These are phyloP conservation scores for Myopa testacea DNA, from an alignment of 2,888 invertebrate species.

Conservation along the genomic window DNA sequence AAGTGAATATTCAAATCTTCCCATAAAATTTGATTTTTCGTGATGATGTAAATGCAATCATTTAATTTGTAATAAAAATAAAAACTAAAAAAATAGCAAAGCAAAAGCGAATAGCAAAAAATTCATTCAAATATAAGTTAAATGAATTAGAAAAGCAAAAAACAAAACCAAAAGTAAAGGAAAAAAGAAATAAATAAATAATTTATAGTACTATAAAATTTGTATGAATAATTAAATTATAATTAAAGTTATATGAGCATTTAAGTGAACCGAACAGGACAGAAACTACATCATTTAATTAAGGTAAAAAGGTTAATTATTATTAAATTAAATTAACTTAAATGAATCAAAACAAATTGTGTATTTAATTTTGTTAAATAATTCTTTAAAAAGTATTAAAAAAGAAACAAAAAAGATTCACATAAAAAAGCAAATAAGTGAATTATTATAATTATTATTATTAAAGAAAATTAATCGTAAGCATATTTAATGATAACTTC, in stretches of 20 bases:
- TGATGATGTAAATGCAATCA: conserved; percentile 39
- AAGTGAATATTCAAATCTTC: conserved; percentile 24
- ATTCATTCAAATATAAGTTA: conserved; percentile 31
- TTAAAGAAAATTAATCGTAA: conserved; percentile 26
- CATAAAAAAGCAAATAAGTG: conserved; percentile 21
- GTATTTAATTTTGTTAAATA: conserved; percentile 29
- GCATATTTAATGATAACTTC: conserved; percentile 25
- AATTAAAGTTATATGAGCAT: conserved; percentile 6
- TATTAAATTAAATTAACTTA: conserved; percentile 26
- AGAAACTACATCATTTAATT: conserved; percentile 18
- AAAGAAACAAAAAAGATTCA: conserved; percentile 9
- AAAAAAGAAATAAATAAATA: conserved; percentile 28
- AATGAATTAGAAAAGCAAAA: conserved; percentile 13
- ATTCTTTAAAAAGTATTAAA: conserved; percentile 12
- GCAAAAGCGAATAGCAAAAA: conserved; percentile 22
- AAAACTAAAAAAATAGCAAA: conserved; percentile 24
- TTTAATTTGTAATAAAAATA: conserved; percentile 21
- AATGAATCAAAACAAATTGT: conserved; percentile 28
- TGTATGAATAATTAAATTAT: conserved; percentile 8
- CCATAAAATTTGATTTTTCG: conserved; percentile 27
- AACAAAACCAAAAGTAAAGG: not conserved
- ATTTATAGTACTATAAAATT: conserved; percentile 6
- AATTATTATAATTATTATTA: conserved; percentile 20
- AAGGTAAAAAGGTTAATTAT: conserved; percentile 28
- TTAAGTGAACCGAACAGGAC: conserved; percentile 20